Evolutionary conservation across 2,113 vertebrate genomes (phyloP).

Genomic region (Anseranas semipalmata): DNA sequence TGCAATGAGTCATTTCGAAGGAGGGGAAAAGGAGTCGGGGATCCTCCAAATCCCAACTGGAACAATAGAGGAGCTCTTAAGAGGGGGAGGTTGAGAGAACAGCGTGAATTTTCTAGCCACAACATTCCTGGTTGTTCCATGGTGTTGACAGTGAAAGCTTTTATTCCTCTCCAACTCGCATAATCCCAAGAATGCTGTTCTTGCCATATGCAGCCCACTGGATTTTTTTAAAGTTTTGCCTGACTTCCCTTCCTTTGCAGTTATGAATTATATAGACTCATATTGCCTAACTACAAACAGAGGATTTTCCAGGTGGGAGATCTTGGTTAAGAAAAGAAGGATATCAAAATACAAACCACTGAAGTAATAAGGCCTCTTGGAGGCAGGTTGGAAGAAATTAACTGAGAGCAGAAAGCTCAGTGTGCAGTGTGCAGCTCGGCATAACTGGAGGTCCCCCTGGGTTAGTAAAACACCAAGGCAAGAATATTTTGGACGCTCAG

Average conservation of each 20-base stretch:
- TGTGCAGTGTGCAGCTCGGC: neutral
- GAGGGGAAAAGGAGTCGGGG: neutral
- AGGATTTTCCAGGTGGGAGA: conserved; percentile 72
- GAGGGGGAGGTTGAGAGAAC: conserved; percentile 30
- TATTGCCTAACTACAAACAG: conserved; percentile 61
- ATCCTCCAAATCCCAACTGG: neutral
- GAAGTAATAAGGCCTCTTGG: conserved; percentile 10
- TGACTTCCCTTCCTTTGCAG: conserved; percentile 50
- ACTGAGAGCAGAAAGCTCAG: neutral
- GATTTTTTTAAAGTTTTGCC: neutral
- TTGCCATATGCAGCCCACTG: conserved; percentile 47
- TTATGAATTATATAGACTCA: conserved; percentile 55
- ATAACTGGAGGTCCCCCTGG: neutral
- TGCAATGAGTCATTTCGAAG: neutral
- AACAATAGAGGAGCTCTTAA: conserved; percentile 19
- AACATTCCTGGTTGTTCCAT: conserved; percentile 28
- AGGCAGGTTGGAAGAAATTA: neutral
- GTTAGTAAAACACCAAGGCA: conserved; percentile 1
- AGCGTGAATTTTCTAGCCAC: conserved; percentile 31
- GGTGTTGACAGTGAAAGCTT: conserved; percentile 49
- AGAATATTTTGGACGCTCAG: neutral
- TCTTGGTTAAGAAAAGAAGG: conserved; percentile 47
- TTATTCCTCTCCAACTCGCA: conserved; percentile 33
- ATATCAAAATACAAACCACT: conserved; percentile 29
- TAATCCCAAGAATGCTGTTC: conserved; percentile 65